Percentiles rank a stretch among this genome's conserved stretches.
Evolutionary conservation across 2,113 vertebrate genomes (phyloP).

Genomic region (Chascanopsetta lugubris): DNA sequence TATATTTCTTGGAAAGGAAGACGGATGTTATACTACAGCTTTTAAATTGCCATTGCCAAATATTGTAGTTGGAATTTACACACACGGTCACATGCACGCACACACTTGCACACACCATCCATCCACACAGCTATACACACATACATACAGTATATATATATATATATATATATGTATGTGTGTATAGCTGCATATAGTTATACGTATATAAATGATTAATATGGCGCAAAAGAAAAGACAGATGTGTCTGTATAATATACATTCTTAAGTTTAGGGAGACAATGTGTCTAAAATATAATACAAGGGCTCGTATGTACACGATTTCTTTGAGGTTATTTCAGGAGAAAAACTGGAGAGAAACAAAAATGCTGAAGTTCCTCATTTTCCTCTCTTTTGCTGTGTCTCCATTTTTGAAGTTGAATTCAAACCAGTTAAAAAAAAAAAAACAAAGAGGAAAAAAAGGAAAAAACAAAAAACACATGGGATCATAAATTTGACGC

Average conservation of each 20-base stretch:
- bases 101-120: constrained; percentile 17
- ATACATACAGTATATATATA: constrained; percentile 20
- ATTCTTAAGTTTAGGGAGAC: constrained; percentile 88
- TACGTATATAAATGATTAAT: constrained; percentile 41
- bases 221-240: constrained; percentile 58
- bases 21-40: constrained; percentile 89
- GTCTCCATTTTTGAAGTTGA: constrained; percentile 71
- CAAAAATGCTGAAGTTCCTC: constrained; percentile 82
- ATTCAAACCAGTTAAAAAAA: no score
- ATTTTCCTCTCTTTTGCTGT: constrained; percentile 76
- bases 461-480: constrained; percentile 57
- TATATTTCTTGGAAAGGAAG: constrained; percentile 88
- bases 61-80: constrained; percentile 78
- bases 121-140: constrained; percentile 37
- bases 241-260: constrained; percentile 85
- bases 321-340: constrained; percentile 86
- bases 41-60: constrained; percentile 83
- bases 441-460: constrained; percentile 61
- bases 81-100: constrained; percentile 37
- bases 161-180: constrained; percentile 18
- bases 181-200: constrained; percentile 2
- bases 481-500: constrained; percentile 97
- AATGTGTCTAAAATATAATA: constrained; percentile 93
- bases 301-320: constrained; percentile 87
- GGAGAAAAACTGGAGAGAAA: constrained; percentile 75